Percentiles rank a stretch among this genome's conserved stretches.
Conservation (phyloP, 2,888 invertebrate genomes). For the Nebria brevicollis region DNA sequence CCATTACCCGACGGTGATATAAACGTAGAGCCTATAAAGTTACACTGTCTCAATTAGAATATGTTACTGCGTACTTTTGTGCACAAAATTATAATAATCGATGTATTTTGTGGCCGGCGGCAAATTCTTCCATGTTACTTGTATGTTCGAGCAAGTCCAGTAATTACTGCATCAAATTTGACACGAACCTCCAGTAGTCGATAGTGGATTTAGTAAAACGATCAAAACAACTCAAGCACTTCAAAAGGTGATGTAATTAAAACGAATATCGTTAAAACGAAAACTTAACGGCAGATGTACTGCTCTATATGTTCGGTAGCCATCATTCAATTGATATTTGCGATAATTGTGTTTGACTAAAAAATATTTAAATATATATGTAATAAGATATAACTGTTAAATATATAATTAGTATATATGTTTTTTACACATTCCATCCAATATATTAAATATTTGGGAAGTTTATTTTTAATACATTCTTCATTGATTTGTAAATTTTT, state of each 20-base stretch:
- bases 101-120: conserved; percentile 3
- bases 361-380: no score
- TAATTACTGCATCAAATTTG: conserved; percentile 43
- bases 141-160: conserved; percentile 7
- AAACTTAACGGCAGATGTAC: conserved; percentile 9
- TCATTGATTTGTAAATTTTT: no score
- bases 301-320: no score
- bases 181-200: conserved; percentile 31
- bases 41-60: conserved; percentile 4
- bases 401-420: no score
- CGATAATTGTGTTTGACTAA: no score
- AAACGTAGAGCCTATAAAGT: neutral
- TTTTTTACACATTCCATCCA: no score
- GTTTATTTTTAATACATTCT: no score
- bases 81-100: conserved; percentile 7
- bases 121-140: conserved; percentile 32
- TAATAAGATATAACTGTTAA: no score
- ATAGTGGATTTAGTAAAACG: neutral
- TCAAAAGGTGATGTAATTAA: conserved; percentile 16
- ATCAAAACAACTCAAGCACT: neutral
- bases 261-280: conserved; percentile 2
- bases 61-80: neutral
- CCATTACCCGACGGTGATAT: neutral
- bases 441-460: no score
- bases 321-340: no score